Evolutionary conservation across 2,113 vertebrate genomes (phyloP), one percentile per base, ranked within the genome.

Genomic region (Sander vitreus): DNA sequence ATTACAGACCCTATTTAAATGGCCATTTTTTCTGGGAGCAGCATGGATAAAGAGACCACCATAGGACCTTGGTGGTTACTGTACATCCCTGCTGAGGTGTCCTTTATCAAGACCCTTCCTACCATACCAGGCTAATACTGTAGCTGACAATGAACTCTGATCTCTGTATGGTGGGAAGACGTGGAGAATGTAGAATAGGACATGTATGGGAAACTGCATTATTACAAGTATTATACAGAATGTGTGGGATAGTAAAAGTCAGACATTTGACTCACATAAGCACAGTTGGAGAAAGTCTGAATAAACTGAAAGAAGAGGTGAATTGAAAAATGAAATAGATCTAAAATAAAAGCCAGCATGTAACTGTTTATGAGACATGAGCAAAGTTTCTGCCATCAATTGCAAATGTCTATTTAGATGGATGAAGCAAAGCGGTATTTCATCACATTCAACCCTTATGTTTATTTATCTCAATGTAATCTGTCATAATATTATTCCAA

Each of bases 121-220:
- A 18, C 2, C 68, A 6, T 47, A 18, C 2, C 71, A 8, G 50
- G 60, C 21, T 48, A 11, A 43, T 43, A 43, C 39, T 54, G 11
- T 16, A 62, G 43, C 47, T 70, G 51, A 73, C 48, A 60, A 30
- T 83, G 53, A 80, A 65, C 81, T 67, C 50, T 45, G 55, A 80
- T 69, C 67, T 64, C 30, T 59, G 21, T 33, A 18, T 82, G 30
- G 30, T 79, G 30, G 59, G 67, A 75, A 75, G 58, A 57, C 55
- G 66, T 13, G 27, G 78, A 63, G 67, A n/a, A n/a, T n/a, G n/a
- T n/a, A n/a, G n/a, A n/a, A n/a, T n/a, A n/a, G n/a, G n/a, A n/a
- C n/a, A n/a, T 19, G 2, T 2, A 48, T 16, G 14, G n/a, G 18
- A 36, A 67, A 16, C 45, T 51, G 19, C 25, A 53, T 14, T 43